Base-by-base conservation (phyloP, 2,113 vertebrate genomes). In the Craseonycteris thonglongyai region DNA sequence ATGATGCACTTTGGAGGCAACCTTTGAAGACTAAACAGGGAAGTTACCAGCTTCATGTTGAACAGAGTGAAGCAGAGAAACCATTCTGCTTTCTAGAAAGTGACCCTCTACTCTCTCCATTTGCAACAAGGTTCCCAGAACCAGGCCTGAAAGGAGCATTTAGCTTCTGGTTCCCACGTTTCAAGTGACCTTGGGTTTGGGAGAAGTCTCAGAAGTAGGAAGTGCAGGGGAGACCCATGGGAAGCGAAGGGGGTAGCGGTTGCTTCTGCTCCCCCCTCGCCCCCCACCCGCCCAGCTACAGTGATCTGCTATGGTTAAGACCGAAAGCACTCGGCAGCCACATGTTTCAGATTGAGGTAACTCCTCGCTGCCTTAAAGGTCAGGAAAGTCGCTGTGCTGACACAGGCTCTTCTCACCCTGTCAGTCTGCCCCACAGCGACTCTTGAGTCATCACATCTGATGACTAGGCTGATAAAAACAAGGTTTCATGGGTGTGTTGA, bases 391-490 rank as follows among this genome's bases (percentile, higher is more conserved):
- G 3, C 16, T 0, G 24, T 90, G 96, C 96, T 97, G 95, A 95
- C 95, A 90, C 72, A 86, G 72, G 63, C 33, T 33, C 69, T n/a
- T 51, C 83, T 78, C n/a, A 40, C 35, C 69, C 49, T 81, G 71
- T 18, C 76, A 58, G 42, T 49, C n/a, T 61, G 68, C 51, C 59
- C 51, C 80, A 33, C 59, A 40, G 3, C 0, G 18, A n/a, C 42
- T 63, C 88, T 86, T 96, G 88, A 96, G 94, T 97, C 95, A 97
- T 74, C 86, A 19, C 2, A 38, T 84, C 91, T 84, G 80, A 88
- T 81, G 96, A 90, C 71, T 82, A 22, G 88, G 81, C 30, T 88
- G 66, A 91, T 40, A 88, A 81, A 92, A 95, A 90, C 85, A 83
- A 86, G 74, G 93, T 94, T 93, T 96, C 88, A 9, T 40, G 33